Evolutionary conservation across 2,797 vertebrate genomes (phyloP).

Genomic region (Darevskia nairensis): DNA sequence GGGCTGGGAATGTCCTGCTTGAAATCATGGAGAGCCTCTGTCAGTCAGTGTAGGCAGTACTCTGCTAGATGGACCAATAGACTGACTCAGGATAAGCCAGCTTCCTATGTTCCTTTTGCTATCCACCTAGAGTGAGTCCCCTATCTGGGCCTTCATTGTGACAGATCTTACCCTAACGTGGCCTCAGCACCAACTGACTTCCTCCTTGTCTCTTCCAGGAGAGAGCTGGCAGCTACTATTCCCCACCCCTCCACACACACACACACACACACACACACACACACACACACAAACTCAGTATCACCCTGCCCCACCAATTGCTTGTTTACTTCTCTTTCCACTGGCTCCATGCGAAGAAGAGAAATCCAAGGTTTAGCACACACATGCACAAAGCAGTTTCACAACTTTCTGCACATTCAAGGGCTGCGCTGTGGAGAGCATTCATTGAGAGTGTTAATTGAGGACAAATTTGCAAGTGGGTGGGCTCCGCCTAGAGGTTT

Average conservation of each 20-base stretch:
- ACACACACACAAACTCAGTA: background rate
- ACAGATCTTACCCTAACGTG: background rate
- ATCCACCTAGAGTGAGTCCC: background rate
- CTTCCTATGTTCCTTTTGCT: background rate
- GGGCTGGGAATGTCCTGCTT: no score
- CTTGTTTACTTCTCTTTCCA: conserved; percentile 6
- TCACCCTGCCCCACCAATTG: background rate
- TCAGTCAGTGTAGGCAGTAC: no score
- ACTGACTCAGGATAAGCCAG: no score
- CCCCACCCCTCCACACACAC: background rate
- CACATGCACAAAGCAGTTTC: background rate
- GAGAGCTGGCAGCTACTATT: background rate
- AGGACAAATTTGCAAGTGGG: background rate
- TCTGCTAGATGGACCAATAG: no score
- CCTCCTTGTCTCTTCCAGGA: conserved; percentile 3
- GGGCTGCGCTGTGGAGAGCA: background rate
- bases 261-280: background rate
- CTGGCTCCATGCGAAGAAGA: background rate
- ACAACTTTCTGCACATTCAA: no score
- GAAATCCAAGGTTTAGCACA: background rate
- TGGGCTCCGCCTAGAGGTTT: background rate
- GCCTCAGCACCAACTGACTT: conserved; percentile 1
- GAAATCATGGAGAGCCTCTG: no score
- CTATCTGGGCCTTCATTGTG: background rate
- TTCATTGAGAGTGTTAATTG: background rate